Base-by-base conservation (phyloP, 2,113 vertebrate genomes). In the Chloebia gouldiae region DNA sequence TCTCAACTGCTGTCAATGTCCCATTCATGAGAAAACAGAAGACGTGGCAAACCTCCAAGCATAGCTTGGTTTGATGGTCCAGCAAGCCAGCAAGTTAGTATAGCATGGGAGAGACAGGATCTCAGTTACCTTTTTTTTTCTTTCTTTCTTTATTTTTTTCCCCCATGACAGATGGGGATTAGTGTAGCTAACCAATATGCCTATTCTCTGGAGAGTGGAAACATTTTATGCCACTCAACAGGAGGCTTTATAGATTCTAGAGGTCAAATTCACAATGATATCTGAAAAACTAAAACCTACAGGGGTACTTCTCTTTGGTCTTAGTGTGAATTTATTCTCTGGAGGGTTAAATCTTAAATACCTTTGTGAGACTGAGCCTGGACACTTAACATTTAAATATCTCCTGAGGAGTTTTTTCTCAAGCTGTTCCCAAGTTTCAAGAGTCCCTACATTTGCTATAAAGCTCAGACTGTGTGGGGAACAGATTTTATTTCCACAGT, bases 21-120 rank as follows among this genome's bases (percentile, higher is more conserved):
- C 86, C 77, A 85, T 80, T 86, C 83, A 93, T 96, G 96, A 96
- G 95, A 96, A 97, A 97, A 97, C 42, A 96, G 94, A 93, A 97
- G 83, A 94, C 75, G 51, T 94, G 95, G 64, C 91, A 96, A 97
- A 96, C 66, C 92, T 95, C 82, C 65, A 73, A 70, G 53, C 45
- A 63, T 22, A 80, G 80, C 18, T 70, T 68, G 23, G 27, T 45
- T 69, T 47, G 45, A 59, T 51, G 40, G 81, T 69, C 75, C 60
- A 85, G 60, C 56, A 83, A 86, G n/a, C 56, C 85, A 82, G 71
- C 49, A 86, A 83, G 60, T 75, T 70, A 75, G 21, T 37, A 33
- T 40, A 83, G 31, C 35, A 51, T 4, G 9, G 37, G 47, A 86
- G 33, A 88, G 56, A 91, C 47, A 37, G 33, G 27, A 88, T 63